Evolutionary conservation across 2,113 vertebrate genomes (phyloP).

Genomic region (Platycercus adscitus): DNA sequence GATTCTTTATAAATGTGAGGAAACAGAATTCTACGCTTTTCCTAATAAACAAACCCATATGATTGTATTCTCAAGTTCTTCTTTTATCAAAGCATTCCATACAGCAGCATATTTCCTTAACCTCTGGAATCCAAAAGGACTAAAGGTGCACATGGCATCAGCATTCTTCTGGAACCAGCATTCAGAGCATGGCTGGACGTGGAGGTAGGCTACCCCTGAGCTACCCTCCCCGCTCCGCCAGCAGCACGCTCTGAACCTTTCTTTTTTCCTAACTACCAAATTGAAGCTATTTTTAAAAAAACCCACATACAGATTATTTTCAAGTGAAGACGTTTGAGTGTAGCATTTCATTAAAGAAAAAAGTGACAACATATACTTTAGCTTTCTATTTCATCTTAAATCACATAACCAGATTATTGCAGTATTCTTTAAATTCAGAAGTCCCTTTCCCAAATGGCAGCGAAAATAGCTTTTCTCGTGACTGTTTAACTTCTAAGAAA

Average conservation of each 20-base stretch:
- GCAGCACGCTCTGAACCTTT: constrained; percentile 32
- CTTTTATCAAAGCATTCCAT: neutral
- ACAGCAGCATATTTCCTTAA: neutral
- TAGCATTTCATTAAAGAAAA: constrained; percentile 57
- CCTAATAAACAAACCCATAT: constrained; percentile 5
- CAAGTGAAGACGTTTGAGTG: constrained; percentile 48
- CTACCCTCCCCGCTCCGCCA: constrained; percentile 16
- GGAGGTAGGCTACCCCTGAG: neutral
- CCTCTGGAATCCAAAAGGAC: neutral
- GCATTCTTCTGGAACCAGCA: neutral
- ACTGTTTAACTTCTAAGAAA: constrained; percentile 60
- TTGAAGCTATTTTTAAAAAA: constrained; percentile 54
- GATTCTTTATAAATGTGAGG: neutral
- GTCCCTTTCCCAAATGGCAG: constrained; percentile 47
- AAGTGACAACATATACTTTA: constrained; percentile 72
- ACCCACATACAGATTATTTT: constrained; percentile 55
- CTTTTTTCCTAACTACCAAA: neutral
- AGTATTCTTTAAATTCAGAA: constrained; percentile 67
- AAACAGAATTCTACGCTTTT: neutral
- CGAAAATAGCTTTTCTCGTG: constrained; percentile 69
- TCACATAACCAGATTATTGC: constrained; percentile 57
- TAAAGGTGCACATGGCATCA: neutral
- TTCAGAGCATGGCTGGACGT: neutral
- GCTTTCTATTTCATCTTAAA: constrained; percentile 59
- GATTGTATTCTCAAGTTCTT: neutral